Evolutionary conservation across 2,888 invertebrate genomes (phyloP), one percentile per base, ranked within the genome.

Genomic region (Lydus trimaculatus): DNA sequence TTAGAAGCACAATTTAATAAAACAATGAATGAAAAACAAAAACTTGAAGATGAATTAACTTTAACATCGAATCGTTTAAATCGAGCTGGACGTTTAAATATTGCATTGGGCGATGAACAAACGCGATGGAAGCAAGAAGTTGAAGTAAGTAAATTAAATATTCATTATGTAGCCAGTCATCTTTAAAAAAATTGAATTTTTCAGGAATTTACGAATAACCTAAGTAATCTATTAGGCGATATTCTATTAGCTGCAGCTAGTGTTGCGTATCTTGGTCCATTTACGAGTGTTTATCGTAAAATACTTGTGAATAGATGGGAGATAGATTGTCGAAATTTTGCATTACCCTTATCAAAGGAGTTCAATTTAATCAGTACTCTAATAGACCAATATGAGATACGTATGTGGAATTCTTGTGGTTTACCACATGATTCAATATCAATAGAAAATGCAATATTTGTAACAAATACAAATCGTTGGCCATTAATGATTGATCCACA

Each of bases 401-500:
- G 96, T 20, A 90, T 91, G 63, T 98, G 97, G 97, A 96, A 95
- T 84, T 90, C 94, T 25, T 92, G 91, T 79, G 97, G 97, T 0
- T 85, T 98, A 63, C 98, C 98, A 0, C 89, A 94, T 72, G 97
- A 98, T 83, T 86, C 89, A 36, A 91, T 96, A 66, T 97, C 97
- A 11, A 94, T 95, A 2, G 97, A 97, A 84, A 98, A 97, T 84
- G 97, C 95, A 9, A 93, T 98, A 72, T 89, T 97, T 76, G 96
- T 96, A 59, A 96, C 92, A 17, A 90, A 89, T 79, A 94, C 91
- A 3, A 90, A 93, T 8, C 88, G 94, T 15, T 95, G 95, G 96
- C 96, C 97, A 0, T 88, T 98, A 20, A 95, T 97, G 90, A 96
- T 97, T 70, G 97, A 98, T 85, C 98, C 98, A 0, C 97, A 98